phyloP scores from a whole-genome alignment of 2,113 vertebrate species.

The Fregata magnificens region DNA sequence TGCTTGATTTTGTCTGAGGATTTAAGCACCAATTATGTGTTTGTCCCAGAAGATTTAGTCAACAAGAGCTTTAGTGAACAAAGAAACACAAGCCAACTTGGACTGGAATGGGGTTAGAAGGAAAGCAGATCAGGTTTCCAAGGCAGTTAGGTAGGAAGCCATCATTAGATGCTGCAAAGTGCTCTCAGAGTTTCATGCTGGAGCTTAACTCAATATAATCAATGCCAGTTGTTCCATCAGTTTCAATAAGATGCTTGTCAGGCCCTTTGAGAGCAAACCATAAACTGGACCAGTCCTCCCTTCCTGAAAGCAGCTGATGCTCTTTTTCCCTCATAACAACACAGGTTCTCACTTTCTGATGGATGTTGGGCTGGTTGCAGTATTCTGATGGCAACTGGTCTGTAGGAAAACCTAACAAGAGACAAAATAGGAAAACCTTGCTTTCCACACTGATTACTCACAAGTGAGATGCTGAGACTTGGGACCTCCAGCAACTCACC shows the following conservation, averaged over 20 bases:
- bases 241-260: background rate
- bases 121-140: background rate
- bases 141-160: background rate
- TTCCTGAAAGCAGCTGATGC: background rate
- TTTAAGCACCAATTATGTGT: slow-evolving; percentile 19
- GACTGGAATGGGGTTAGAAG: background rate
- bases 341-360: background rate
- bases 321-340: background rate
- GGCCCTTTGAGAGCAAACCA: background rate
- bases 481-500: background rate
- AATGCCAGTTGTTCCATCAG: background rate
- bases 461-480: background rate
- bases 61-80: slow-evolving; percentile 44
- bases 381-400: background rate
- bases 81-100: slow-evolving; percentile 25
- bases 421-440: background rate
- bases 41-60: slow-evolving; percentile 26
- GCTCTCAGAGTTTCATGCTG: background rate
- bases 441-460: background rate
- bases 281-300: background rate
- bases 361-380: background rate
- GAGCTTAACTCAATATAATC: background rate
- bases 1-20: slow-evolving; percentile 31
- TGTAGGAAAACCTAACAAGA: background rate
- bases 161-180: background rate